Conservation (phyloP, 2,113 vertebrate genomes). For the Pungitius pungitius region DNA sequence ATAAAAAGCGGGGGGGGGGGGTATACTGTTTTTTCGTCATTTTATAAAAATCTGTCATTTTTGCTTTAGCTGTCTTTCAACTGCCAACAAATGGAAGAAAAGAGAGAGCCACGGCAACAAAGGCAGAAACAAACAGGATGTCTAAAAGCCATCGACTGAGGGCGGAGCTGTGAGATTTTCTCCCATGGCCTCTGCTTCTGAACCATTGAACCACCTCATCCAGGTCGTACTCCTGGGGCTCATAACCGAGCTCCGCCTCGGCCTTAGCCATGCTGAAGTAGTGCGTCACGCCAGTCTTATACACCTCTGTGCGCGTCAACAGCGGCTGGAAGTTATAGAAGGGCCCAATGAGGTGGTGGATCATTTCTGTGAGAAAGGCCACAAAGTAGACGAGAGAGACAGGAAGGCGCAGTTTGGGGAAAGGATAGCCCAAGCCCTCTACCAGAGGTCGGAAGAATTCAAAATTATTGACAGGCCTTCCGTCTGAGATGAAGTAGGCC, state of each 20-base stretch:
- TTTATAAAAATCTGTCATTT: not conserved
- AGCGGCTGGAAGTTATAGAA: constrained; percentile 95
- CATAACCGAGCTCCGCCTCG: constrained; percentile 85
- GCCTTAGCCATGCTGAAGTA: constrained; percentile 94
- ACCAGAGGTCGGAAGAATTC: constrained; percentile 93
- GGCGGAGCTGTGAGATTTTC: constrained; percentile 43
- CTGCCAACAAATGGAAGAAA: constrained; percentile 79
- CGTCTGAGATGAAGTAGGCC: constrained; percentile 95
- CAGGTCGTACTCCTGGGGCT: constrained; percentile 83
- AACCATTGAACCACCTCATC: constrained; percentile 91
- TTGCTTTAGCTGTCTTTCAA: constrained; percentile 20
- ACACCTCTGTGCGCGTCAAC: constrained; percentile 92
- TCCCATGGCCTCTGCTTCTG: constrained; percentile 82
- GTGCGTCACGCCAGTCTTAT: constrained; percentile 92
- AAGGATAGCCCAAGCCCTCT: constrained; percentile 90
- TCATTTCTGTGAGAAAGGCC: constrained; percentile 89
- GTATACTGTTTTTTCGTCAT: not conserved
- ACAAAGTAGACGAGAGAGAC: constrained; percentile 87
- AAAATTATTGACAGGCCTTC: constrained; percentile 92
- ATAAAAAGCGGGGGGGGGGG: not conserved
- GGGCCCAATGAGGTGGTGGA: constrained; percentile 81
- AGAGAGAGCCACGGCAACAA: constrained; percentile 70
- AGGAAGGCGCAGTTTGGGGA: constrained; percentile 87
- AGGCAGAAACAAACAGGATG: constrained; percentile 73
- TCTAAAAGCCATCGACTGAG: constrained; percentile 61